Percentiles rank a stretch among this genome's conserved stretches.
phyloP scores from a whole-genome alignment of 2,888 invertebrate genomes.

The Oscheius sp. region DNA sequence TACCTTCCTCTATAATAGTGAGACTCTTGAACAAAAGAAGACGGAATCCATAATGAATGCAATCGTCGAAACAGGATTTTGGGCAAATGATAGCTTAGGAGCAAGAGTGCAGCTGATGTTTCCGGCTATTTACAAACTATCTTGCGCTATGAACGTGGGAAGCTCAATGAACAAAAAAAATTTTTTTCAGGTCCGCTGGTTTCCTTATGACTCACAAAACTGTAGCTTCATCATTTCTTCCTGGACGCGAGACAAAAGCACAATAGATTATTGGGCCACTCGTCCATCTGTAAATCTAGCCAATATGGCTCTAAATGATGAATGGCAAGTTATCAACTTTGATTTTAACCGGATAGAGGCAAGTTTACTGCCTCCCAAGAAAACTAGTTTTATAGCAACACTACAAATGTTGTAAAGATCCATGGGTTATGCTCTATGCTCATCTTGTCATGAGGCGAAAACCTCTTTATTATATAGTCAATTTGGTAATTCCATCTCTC shows the following conservation, averaged over 20 bases:
- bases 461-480: slow-evolving; percentile 67
- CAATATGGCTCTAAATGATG: slow-evolving; percentile 68
- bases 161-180: slow-evolving; percentile 7
- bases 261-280: slow-evolving; percentile 65
- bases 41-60: slow-evolving; percentile 68
- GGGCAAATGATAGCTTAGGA: slow-evolving; percentile 57
- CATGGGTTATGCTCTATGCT: slow-evolving; percentile 69
- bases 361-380: background rate
- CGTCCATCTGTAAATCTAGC: slow-evolving; percentile 57
- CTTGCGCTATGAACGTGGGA: slow-evolving; percentile 68
- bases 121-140: slow-evolving; percentile 68
- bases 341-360: slow-evolving; percentile 59
- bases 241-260: slow-evolving; percentile 66
- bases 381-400: slow-evolving; percentile 38
- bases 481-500: slow-evolving; percentile 56
- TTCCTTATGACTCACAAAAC: slow-evolving; percentile 66
- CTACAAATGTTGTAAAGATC: slow-evolving; percentile 64
- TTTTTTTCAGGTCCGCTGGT: slow-evolving; percentile 53
- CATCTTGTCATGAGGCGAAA: slow-evolving; percentile 66
- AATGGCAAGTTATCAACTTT: slow-evolving; percentile 68
- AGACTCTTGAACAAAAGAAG: slow-evolving; percentile 65
- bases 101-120: slow-evolving; percentile 67
- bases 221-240: slow-evolving; percentile 69
- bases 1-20: slow-evolving; percentile 68
- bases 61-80: slow-evolving; percentile 63